Conservation (phyloP, 2,113 vertebrate genomes). For the Charadrius vociferus region DNA sequence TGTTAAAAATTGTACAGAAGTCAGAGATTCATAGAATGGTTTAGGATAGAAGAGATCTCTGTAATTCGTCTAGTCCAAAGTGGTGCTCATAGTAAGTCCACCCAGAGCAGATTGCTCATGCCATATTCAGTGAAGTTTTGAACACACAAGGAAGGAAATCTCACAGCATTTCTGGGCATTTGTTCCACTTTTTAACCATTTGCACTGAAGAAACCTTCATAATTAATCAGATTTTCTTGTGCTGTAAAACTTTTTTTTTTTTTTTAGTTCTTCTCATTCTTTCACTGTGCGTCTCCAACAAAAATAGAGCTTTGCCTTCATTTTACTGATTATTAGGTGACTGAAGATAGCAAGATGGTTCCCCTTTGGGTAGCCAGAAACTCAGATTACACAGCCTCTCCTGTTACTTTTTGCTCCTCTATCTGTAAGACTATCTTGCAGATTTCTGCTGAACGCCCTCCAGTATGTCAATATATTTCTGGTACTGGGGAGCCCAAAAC, state of each 20-base stretch:
- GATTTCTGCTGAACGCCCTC: neutral
- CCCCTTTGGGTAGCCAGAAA: too few species aligned
- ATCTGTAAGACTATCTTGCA: fast-evolving
- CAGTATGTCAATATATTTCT: neutral
- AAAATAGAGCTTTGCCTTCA: neutral
- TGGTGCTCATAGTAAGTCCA: neutral
- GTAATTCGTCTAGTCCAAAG: neutral
- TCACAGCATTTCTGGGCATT: fast-evolving
- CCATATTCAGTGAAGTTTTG: neutral
- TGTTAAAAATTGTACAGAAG: too few species aligned
- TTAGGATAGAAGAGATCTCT: neutral
- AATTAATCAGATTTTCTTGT: neutral
- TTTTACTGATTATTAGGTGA: neutral
- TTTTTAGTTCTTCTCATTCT: neutral
- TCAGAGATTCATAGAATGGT: too few species aligned
- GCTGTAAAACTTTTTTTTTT: neutral
- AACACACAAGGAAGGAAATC: neutral
- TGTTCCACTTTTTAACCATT: neutral
- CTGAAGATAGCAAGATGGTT: neutral
- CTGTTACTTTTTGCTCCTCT: neutral
- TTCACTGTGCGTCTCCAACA: neutral
- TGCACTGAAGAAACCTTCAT: fast-evolving
- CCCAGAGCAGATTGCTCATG: neutral
- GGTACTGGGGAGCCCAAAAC: neutral
- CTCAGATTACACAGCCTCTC: neutral